phyloP scores from a whole-genome alignment of 2,888 invertebrate species.

The Agrilus biguttatus region DNA sequence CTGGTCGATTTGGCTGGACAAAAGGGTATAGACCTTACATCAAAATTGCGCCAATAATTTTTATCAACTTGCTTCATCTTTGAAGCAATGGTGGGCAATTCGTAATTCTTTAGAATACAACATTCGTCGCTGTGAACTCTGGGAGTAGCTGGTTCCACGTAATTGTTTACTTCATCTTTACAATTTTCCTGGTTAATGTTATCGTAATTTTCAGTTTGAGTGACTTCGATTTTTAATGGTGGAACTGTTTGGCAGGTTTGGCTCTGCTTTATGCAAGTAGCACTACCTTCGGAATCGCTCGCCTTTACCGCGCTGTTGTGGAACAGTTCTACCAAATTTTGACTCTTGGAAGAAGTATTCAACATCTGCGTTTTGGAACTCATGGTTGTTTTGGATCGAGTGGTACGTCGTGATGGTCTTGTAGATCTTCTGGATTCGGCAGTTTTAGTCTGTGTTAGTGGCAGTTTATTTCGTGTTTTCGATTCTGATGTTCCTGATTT shows the following conservation, averaged over 20 bases:
- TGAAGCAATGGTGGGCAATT: slow-evolving; percentile 50
- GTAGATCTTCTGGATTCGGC: slow-evolving; percentile 6
- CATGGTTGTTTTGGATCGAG: slow-evolving; percentile 1
- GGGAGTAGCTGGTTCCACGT: slow-evolving; percentile 15
- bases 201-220: too few species aligned
- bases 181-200: too few species aligned
- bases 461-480: slow-evolving; percentile 8
- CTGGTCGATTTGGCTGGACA: slow-evolving; percentile 44
- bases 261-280: slow-evolving; percentile 1
- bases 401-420: slow-evolving; percentile 3
- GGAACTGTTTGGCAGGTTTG: not conserved
- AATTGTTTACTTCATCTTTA: slow-evolving; percentile 3
- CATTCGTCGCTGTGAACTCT: slow-evolving; percentile 10
- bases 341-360: not conserved
- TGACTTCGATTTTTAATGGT: not conserved
- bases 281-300: slow-evolving; percentile 25
- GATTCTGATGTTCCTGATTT: slow-evolving; percentile 6
- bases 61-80: slow-evolving; percentile 46
- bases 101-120: slow-evolving; percentile 31
- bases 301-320: slow-evolving; percentile 26
- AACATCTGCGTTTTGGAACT: slow-evolving; percentile 3
- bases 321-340: slow-evolving; percentile 28
- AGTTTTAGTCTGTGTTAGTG: not conserved
- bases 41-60: slow-evolving; percentile 32
- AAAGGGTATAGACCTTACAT: slow-evolving; percentile 43